A percentile compares a stretch with the other conserved stretches of the same genome.
Conservation (phyloP, 2,797 vertebrate genomes). For the Lutjanus argentimaculatus region DNA sequence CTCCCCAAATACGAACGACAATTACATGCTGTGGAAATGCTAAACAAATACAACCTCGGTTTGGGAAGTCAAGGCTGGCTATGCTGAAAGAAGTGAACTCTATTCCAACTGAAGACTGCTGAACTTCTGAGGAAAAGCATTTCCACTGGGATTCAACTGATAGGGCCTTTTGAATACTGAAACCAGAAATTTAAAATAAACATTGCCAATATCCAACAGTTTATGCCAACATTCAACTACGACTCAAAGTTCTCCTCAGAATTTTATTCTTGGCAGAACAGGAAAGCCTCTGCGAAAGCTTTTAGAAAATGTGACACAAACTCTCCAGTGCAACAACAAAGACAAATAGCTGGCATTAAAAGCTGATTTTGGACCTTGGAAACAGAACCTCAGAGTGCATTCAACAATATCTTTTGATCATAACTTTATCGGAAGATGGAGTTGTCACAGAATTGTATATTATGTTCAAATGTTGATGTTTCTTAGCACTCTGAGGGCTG, state of each 20-base stretch:
- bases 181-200: constrained; percentile 15
- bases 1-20: constrained; percentile 74
- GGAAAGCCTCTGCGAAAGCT: constrained; percentile 8
- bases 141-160: constrained; percentile 33
- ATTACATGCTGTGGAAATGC: constrained; percentile 80
- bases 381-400: background rate
- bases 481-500: background rate
- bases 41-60: constrained; percentile 77
- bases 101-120: constrained; percentile 17
- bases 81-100: constrained; percentile 34
- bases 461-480: background rate
- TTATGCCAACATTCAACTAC: constrained; percentile 18
- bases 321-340: background rate
- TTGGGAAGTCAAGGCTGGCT: constrained; percentile 55
- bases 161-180: constrained; percentile 16
- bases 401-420: background rate
- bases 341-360: background rate
- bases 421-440: background rate
- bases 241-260: background rate
- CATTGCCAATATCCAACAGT: background rate
- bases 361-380: background rate
- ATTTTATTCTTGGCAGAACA: background rate
- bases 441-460: background rate
- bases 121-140: constrained; percentile 32
- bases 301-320: constrained; percentile 12